Evolutionary conservation across 2,113 vertebrate species (phyloP).

Genomic region (Tragelaphus imberbis): DNA sequence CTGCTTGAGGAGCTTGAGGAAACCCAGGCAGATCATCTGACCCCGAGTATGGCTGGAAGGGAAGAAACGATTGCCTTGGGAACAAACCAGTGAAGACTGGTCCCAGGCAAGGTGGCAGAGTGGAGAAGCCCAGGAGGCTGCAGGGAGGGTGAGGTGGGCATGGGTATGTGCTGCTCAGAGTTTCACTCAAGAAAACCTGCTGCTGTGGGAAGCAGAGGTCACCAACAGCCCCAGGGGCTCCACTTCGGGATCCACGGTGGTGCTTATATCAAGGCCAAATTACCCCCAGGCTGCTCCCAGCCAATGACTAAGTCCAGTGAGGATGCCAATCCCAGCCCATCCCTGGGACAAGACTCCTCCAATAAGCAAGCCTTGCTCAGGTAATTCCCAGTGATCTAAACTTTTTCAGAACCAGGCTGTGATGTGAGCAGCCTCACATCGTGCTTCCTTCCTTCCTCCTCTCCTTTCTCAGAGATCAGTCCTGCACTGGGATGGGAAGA

Average conservation of each 20-base stretch:
- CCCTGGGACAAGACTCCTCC: not conserved
- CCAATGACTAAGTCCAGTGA: not conserved
- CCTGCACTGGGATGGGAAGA: not conserved
- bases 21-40: not conserved
- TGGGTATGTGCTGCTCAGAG: not conserved
- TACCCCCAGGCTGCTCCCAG: not conserved
- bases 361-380: not conserved
- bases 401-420: not conserved
- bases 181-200: not conserved
- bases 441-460: not conserved
- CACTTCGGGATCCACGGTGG: not conserved
- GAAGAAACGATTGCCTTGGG: constrained; percentile 9
- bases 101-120: not conserved
- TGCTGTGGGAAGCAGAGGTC: not conserved
- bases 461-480: not conserved
- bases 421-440: not conserved
- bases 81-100: not conserved
- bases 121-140: not conserved
- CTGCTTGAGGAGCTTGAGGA: not conserved
- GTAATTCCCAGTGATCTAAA: not conserved
- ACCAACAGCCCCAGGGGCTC: not conserved
- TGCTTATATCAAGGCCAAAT: not conserved
- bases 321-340: not conserved
- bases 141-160: not conserved
- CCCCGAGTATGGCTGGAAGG: not conserved